Base-by-base conservation (phyloP, 2,888 invertebrate species). In the Altica lythri region DNA sequence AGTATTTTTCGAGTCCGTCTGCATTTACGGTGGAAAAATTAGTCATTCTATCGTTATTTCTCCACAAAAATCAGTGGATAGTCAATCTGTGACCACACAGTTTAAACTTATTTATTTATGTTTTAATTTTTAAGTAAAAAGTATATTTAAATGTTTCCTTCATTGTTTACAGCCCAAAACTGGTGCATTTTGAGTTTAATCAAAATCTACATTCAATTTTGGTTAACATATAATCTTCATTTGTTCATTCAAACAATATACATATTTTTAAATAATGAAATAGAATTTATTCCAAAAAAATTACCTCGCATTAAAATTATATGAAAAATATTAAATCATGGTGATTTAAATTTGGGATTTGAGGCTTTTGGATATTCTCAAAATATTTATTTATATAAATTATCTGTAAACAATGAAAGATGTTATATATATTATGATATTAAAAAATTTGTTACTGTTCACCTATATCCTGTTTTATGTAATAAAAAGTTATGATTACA, bases 91-190 rank as follows among this genome's bases (percentile, higher is more conserved):
- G 40, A 51, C 45, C n/a, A 35, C 40, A 64, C 68, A 68, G 68
- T 68, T 68, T 66, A 66, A 68, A 64, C 61, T 60, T 65, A 66
- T 66, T 67, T 67, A 66, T 67, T 67, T 64, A 55, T 52, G 42
- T 53, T 55, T 46, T 50, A 37, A 43, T 45, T 35, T n/a, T n/a
- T 27, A 37, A 57, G 42, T 43, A 47, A 54, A 47, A 22, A 48
- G 42, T 58, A 46, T 60, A 57, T 53, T 34, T 47, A 44, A 40
- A 27, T 19, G 13, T 25, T 25, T 45, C 47, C 40, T 46, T 50
- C 46, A 37, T 34, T 38, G 45, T 53, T 50, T 53, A 14, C 46
- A 47, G 52, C 42, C 25, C 5, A 29, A 18, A 54, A 53, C 30
- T 25, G 34, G n/a, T n/a, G n/a, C n/a, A n/a, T n/a, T n/a, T n/a